These are phyloP conservation scores for Girardinus metallicus DNA, from an alignment of 2,797 vertebrate genomes.

Conservation along the genomic window DNA sequence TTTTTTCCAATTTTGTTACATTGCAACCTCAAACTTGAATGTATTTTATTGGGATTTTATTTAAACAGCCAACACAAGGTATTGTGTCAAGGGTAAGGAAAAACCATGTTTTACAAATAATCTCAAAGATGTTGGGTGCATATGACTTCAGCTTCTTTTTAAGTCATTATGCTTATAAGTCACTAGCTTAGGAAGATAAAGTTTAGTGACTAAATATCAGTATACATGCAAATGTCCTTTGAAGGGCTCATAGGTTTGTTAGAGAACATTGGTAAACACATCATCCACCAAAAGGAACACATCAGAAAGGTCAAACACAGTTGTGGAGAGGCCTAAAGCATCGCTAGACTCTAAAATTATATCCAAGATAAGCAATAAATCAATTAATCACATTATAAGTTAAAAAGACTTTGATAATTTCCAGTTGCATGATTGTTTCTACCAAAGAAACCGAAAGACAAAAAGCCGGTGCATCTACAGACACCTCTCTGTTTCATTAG, in stretches of 20 bases:
- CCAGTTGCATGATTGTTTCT: no score
- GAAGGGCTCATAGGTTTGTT: not conserved
- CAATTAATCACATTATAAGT: no score
- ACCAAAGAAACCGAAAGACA: no score
- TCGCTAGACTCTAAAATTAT: not conserved
- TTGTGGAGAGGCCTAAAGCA: not conserved
- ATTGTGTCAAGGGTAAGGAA: not conserved
- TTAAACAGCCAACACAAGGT: not conserved
- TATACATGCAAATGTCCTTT: not conserved
- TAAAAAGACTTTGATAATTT: no score
- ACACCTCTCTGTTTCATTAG: no score
- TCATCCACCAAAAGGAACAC: not conserved
- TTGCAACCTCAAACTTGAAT: no score
- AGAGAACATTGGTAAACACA: not conserved
- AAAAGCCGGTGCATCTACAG: no score
- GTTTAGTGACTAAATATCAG: not conserved
- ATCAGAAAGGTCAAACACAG: not conserved
- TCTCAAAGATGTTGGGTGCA: not conserved
- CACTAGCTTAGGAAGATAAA: not conserved
- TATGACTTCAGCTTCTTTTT: not conserved
- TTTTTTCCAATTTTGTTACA: not conserved
- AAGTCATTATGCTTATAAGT: not conserved
- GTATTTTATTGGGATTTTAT: not conserved
- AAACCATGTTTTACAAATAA: not conserved
- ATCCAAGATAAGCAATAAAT: not conserved